Evolutionary conservation across 2,888 invertebrate species (phyloP), one percentile per base, ranked within the genome.

Genomic region (Papilio protenor): DNA sequence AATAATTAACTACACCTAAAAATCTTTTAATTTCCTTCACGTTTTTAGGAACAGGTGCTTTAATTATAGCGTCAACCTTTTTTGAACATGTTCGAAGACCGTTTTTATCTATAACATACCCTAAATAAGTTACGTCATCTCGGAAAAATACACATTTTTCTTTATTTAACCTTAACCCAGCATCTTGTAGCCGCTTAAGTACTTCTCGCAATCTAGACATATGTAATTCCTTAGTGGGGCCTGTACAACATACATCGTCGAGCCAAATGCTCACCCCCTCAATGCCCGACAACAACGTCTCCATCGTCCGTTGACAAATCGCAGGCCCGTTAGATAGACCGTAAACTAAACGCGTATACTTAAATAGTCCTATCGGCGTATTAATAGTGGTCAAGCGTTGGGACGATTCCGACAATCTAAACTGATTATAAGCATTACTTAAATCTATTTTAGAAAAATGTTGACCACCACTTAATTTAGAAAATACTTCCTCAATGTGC

Each of bases 1-100:
- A 84, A 76, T 84, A 85, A 80, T 84, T 85, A 2, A 83, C 78
- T 0, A 85, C 40, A 0, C 85, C 85, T 70, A 84, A 73, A 78
- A 84, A 85, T 27, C 81, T 72, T 75, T 85, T 82, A 10, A 84
- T 73, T 52, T 81, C 81, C 2, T 61, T 57, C 2, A 81, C 79
- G 49, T 80, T 83, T 1, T 69, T 79, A 0, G 84, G 86, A 1
- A 40, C 72, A 0, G 81, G 80, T 1, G 83, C 82, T 1, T 82
- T 59, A 0, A 82, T 14, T 11, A 85, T 84, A 10, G 86, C 84
- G 12, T 82, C 33, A 0, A 84, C 82, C 66, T 86, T 85, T 10
- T 82, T 40, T 2, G 79, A 75, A 6, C 77, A 79, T 2, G 80
- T 82, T 23, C 75, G 52, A 23, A 84, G 45, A 0, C 82, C 83